Percentiles rank a stretch among this genome's conserved stretches.
Conservation (phyloP, 2,888 invertebrate species). For the Caenorhabditis sulstoni region DNA sequence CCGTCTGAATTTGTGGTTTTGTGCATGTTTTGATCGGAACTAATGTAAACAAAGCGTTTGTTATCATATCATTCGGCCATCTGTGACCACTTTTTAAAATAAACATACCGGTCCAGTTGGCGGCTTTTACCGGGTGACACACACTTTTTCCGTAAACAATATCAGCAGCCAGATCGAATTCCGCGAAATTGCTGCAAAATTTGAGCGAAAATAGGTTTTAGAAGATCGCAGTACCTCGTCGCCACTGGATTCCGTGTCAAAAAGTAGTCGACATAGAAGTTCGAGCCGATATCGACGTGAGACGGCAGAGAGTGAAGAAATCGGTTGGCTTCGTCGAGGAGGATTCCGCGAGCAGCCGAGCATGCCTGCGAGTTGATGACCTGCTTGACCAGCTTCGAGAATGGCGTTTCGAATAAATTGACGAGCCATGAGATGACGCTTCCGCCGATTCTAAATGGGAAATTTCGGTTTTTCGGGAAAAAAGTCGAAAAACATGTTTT, state of each 20-base stretch:
- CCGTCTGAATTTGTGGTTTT: no score
- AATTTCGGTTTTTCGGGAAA: background rate
- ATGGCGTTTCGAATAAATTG: constrained; percentile 69
- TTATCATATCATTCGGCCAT: background rate
- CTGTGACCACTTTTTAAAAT: constrained; percentile 4
- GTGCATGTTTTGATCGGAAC: no score
- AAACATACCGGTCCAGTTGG: constrained; percentile 55
- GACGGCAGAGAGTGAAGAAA: constrained; percentile 72
- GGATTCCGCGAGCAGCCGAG: constrained; percentile 58
- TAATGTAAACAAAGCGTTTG: no score
- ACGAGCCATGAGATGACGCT: constrained; percentile 75
- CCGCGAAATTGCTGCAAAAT: constrained; percentile 65
- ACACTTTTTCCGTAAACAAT: constrained; percentile 70
- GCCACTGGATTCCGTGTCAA: constrained; percentile 63
- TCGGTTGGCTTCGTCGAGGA: constrained; percentile 71
- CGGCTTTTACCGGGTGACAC: constrained; percentile 58
- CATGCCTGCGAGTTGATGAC: constrained; percentile 72
- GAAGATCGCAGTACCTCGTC: constrained; percentile 34
- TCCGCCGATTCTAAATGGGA: constrained; percentile 73
- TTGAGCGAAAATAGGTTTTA: background rate
- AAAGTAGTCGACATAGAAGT: constrained; percentile 73
- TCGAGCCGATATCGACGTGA: constrained; percentile 65
- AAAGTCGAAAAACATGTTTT: background rate
- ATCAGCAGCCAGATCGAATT: constrained; percentile 70
- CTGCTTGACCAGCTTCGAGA: constrained; percentile 66